Percentiles rank a stretch among this genome's conserved stretches.
Evolutionary conservation across 2,888 invertebrate species (phyloP).

Genomic region (Beris chalybata): DNA sequence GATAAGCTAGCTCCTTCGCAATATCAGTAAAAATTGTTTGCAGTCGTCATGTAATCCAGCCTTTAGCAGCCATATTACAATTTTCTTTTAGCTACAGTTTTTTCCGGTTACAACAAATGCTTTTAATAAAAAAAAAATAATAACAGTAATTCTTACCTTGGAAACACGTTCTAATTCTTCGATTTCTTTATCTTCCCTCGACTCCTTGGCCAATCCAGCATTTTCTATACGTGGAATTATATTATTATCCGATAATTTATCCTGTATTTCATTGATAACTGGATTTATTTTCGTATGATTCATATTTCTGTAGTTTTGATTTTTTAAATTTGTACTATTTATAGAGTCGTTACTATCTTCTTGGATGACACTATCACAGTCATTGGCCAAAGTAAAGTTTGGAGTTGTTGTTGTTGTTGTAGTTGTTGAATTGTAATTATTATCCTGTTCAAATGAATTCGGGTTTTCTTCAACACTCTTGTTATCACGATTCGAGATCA

Average conservation of each 20-base stretch:
- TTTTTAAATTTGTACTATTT: slow-evolving; percentile 42
- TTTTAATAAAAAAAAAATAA: no score
- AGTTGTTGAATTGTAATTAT: not conserved
- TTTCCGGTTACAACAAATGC: no score
- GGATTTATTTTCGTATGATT: slow-evolving; percentile 20
- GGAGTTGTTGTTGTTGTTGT: slow-evolving; percentile 8
- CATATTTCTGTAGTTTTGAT: slow-evolving; percentile 38
- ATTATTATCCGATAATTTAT: slow-evolving; percentile 54
- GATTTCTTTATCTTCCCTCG: slow-evolving; percentile 60
- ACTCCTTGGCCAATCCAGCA: slow-evolving; percentile 45
- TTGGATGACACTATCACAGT: slow-evolving; percentile 40
- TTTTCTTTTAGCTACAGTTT: no score
- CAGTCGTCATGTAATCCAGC: no score
- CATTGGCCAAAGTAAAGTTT: slow-evolving; percentile 38
- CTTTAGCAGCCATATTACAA: no score
- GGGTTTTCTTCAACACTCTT: slow-evolving; percentile 17
- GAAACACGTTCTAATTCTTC: slow-evolving; percentile 64
- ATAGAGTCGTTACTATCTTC: not conserved
- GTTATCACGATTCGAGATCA: slow-evolving; percentile 35
- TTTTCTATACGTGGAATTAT: slow-evolving; percentile 60
- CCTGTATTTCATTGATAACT: slow-evolving; percentile 14
- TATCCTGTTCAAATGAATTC: slow-evolving; percentile 5
- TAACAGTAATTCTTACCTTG: slow-evolving; percentile 47
- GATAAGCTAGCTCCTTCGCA: no score
- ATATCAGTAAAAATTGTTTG: no score